These are phyloP conservation scores for Toxonevra muliebris DNA, from an alignment of 2,888 invertebrate species.

Conservation along the genomic window DNA sequence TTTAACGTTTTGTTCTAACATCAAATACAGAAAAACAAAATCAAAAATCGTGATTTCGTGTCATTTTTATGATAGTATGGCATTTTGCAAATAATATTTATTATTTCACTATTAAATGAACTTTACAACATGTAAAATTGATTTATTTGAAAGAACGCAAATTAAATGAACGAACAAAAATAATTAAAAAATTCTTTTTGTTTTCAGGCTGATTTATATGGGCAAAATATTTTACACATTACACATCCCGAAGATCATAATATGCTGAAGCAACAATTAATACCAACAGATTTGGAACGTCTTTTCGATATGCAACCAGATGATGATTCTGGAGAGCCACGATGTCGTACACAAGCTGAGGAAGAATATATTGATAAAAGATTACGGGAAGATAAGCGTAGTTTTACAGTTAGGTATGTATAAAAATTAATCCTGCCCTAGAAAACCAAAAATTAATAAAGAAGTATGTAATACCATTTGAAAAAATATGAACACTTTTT, in stretches of 20 bases:
- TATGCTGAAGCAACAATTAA: constrained; percentile 73
- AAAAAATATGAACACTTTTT: neutral
- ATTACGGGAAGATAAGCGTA: constrained; percentile 67
- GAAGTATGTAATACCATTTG: no score
- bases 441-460: no score
- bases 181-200: constrained; percentile 1
- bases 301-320: constrained; percentile 62
- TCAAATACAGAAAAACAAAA: neutral
- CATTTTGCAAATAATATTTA: constrained; percentile 1
- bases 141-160: neutral
- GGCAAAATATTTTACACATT: constrained; percentile 82
- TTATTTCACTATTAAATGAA: neutral
- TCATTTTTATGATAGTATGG: constrained; percentile 21
- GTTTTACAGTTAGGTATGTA: constrained; percentile 68
- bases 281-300: constrained; percentile 66
- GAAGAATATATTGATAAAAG: constrained; percentile 61
- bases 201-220: constrained; percentile 81
- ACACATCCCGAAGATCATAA: constrained; percentile 83
- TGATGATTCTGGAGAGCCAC: constrained; percentile 69
- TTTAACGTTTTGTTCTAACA: neutral
- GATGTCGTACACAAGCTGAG: constrained; percentile 65
- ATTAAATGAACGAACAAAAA: neutral
- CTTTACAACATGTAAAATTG: constrained; percentile 5
- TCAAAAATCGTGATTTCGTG: constrained; percentile 42
- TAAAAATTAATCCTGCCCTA: neutral